These are phyloP conservation scores for Microplitis demolitor DNA, from an alignment of 1,140 invertebrate genomes.

Conservation along the genomic window DNA sequence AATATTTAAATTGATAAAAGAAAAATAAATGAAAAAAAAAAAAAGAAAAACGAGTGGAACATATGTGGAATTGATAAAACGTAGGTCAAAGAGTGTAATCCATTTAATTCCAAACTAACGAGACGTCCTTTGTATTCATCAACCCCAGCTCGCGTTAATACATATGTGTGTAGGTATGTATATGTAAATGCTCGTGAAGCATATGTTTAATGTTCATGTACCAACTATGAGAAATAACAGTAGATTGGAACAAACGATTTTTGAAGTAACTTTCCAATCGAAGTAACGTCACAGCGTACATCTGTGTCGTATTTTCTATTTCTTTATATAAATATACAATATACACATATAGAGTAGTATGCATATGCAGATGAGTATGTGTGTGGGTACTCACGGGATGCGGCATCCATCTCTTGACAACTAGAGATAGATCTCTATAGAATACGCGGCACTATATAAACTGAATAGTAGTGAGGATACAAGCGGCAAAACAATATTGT, in stretches of 20 bases:
- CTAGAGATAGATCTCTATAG: too few relatives aligned
- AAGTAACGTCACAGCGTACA: neutral
- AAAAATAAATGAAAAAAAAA: neutral
- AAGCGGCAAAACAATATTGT: slow-evolving; percentile 2
- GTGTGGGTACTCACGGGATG: too few relatives aligned
- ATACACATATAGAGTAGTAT: too few relatives aligned
- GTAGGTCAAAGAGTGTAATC: slow-evolving; percentile 34
- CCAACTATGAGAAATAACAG: neutral
- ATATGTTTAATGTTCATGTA: too few relatives aligned
- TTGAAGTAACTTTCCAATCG: slow-evolving; percentile 2
- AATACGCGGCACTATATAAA: too few relatives aligned
- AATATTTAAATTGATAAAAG: neutral
- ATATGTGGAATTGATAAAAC: neutral
- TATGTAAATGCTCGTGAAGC: neutral
- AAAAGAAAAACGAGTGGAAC: neutral
- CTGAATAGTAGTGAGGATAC: neutral
- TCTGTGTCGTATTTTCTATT: neutral
- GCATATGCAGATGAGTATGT: too few relatives aligned
- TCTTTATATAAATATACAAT: too few relatives aligned
- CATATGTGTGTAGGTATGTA: neutral
- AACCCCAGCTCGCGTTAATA: slow-evolving; percentile 33
- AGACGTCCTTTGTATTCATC: slow-evolving; percentile 52
- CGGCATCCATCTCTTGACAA: too few relatives aligned
- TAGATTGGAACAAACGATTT: neutral
- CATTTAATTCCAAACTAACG: slow-evolving; percentile 50